Base-by-base conservation (phyloP, 2,797 vertebrate genomes). In the Adelosebastes latens region DNA sequence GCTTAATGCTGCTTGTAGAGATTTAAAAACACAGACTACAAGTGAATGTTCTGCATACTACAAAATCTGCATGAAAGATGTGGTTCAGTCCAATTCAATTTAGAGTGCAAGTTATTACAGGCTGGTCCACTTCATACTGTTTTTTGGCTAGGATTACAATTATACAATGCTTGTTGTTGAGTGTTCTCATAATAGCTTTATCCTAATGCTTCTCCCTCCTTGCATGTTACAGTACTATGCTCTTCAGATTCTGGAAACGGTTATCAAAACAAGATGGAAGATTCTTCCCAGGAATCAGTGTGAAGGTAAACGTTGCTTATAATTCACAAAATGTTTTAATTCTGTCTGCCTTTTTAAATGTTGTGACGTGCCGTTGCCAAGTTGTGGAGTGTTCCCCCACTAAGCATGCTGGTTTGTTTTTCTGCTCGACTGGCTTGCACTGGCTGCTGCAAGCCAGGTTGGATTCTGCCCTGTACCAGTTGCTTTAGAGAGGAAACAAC, bases 191-290 rank as follows among this genome's bases (percentile, higher is more conserved):
- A 39, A 69, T 29, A 39, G 58, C 69, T 65, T 74, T 4, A 55
- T 87, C 65, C 89, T 96, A 93, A 96, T 75, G 79, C 88, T 78
- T 24, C 49, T 87, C 81, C 88, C 86, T 94, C 83, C 77, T 89
- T 93, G 90, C 93, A 95, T 97, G 95, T 99, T 98, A 95, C 98
- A 99, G 98, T 99, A 99, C 96, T 99, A 99, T 97, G 98, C 98
- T 91, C 97, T 99, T 94, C 98, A 99, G 95, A 99, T 99, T 96
- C 96, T 99, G 97, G 98, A 99, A 97, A 99, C 97, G 73, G 98
- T 99, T 96, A 99, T 99, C 96, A 99, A 99, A 98, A 99, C 98
- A 92, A 97, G 98, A 96, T 99, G 98, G 98, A 99, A 99, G 97
- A 99, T 99, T 90, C 97, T 99, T 78, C 98, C 98, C 73, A 96